These are phyloP conservation scores for Poecilus cupreus DNA, from an alignment of 2,888 invertebrate genomes.

Conservation along the genomic window DNA sequence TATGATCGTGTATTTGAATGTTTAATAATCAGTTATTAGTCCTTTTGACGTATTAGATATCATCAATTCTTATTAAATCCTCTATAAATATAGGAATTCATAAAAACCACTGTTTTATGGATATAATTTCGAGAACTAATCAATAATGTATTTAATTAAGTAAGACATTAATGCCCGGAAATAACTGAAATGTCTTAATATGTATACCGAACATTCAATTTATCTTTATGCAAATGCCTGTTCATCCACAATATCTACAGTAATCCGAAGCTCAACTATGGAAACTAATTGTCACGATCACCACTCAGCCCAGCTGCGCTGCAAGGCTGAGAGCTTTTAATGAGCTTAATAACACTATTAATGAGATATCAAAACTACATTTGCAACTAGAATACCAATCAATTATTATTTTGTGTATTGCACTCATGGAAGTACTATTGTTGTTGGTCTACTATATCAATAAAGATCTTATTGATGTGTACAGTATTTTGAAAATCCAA, in stretches of 20 bases:
- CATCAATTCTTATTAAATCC: too few relatives aligned
- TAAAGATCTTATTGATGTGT: too few relatives aligned
- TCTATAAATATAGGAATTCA: too few relatives aligned
- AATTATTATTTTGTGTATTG: conserved; percentile 12
- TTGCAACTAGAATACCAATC: background rate
- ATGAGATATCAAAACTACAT: conserved; percentile 28
- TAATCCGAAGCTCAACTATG: background rate
- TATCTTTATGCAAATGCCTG: background rate
- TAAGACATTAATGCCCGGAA: background rate
- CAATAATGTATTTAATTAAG: background rate
- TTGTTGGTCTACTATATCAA: too few relatives aligned
- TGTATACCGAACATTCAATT: background rate
- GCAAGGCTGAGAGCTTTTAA: conserved; percentile 14
- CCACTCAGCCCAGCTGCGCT: background rate
- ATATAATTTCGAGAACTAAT: too few relatives aligned
- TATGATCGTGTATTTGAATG: too few relatives aligned
- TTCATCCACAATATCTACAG: background rate
- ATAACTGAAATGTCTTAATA: background rate
- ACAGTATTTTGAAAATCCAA: too few relatives aligned
- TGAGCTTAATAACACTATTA: conserved; percentile 19
- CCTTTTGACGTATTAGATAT: too few relatives aligned
- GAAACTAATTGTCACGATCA: background rate
- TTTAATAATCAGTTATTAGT: too few relatives aligned
- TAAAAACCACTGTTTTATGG: too few relatives aligned
- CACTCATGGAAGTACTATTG: too few relatives aligned